Evolutionary conservation across 2,797 vertebrate genomes (phyloP), one percentile per base, ranked within the genome.

Genomic region (Borostomias antarcticus): DNA sequence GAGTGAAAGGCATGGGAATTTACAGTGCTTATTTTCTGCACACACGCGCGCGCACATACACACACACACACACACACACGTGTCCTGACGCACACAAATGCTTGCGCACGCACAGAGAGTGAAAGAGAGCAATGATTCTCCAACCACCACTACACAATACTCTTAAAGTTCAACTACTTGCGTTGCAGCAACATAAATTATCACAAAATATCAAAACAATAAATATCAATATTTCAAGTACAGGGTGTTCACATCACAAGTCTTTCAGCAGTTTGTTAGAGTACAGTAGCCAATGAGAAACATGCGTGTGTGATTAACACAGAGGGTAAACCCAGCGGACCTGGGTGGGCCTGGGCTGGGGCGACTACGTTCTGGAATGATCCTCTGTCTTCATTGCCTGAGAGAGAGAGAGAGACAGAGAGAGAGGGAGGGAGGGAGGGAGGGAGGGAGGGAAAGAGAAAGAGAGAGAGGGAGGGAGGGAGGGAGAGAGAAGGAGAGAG

Each of bases 131-230:
- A n/a, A n/a, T n/a, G n/a, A n/a, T n/a, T n/a, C n/a, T n/a, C n/a
- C n/a, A n/a, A 17, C 4, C 1, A 4, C 37, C 37, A 13, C 40
- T n/a, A 45, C 5, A 15, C 15, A 45, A 15, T 17, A 45, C 40
- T 15, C 40, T 40, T 45, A 17, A 45, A 17, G 3, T 26, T 26
- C 23, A 45, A 25, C 23, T 43, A n/a, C 37, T 40, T n/a, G 15
- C 33, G 23, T 40, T n/a, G 15, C 33, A 17, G 57, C 17, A 40
- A 26, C 35, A 59, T 37, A n/a, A 59, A 17, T 59, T 17, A 59
- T 59, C 35, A 13, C 43, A n/a, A 59, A 59, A 59, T 59, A 59
- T 45, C 21, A 30, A 37, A 58, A 37, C n/a, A 58, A 59, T 59
- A 59, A 59, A 59, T 59, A 59, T 28, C 25, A 17, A 28, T 43